Percentiles rank a stretch among this genome's conserved stretches.
These are phyloP conservation scores for Morpho deidamia DNA, from an alignment of 2,888 invertebrate species.

Conservation along the genomic window DNA sequence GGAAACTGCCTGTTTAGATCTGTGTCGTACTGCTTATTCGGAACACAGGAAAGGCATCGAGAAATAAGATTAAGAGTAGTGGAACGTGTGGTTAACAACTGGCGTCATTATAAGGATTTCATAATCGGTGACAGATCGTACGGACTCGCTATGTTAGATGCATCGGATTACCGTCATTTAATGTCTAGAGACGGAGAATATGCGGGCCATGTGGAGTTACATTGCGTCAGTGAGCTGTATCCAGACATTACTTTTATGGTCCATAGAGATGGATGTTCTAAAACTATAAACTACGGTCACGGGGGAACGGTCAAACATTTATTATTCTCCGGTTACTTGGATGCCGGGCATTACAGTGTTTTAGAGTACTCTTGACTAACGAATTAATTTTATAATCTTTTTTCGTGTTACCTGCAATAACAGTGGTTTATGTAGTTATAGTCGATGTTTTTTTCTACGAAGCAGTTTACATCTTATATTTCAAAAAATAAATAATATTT, in stretches of 20 bases:
- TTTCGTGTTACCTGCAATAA: too few species aligned
- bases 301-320: constrained; percentile 52
- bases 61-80: constrained; percentile 54
- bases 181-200: constrained; percentile 64
- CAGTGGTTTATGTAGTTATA: too few species aligned
- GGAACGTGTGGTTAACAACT: constrained; percentile 52
- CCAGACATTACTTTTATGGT: constrained; percentile 57
- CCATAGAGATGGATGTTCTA: constrained; percentile 45
- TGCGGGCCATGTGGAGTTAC: constrained; percentile 63
- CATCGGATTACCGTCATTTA: constrained; percentile 45
- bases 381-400: constrained; percentile 8
- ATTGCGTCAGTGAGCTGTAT: constrained; percentile 54
- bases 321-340: constrained; percentile 59
- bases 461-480: too few species aligned
- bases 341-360: constrained; percentile 67
- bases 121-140: constrained; percentile 64
- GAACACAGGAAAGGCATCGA: constrained; percentile 56
- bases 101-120: constrained; percentile 61
- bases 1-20: constrained; percentile 67
- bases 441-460: too few species aligned
- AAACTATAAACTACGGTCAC: constrained; percentile 57
- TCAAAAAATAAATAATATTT: too few species aligned
- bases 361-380: constrained; percentile 44
- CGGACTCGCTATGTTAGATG: constrained; percentile 36
- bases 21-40: constrained; percentile 53